phyloP scores from a whole-genome alignment of 2,113 vertebrate genomes.

The Lophius piscatorius region DNA sequence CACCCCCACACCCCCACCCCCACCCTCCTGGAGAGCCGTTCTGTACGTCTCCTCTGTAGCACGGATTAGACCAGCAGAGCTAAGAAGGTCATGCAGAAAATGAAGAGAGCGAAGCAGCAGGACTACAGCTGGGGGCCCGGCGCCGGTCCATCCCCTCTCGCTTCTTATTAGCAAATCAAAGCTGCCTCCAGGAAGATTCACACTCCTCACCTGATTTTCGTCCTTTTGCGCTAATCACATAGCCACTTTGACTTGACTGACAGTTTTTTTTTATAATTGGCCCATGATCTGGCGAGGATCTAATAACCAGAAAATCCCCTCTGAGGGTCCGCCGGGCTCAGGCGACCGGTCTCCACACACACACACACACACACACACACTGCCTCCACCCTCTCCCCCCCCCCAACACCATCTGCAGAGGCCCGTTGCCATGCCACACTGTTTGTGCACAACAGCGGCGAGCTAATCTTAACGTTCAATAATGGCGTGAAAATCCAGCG shows the following conservation, averaged over 20 bases:
- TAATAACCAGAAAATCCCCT: conserved; percentile 99
- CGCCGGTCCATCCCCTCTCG: conserved; percentile 89
- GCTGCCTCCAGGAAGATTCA: conserved; percentile 94
- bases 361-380: conserved; percentile 57
- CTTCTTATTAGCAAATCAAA: conserved; percentile 99
- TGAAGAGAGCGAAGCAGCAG: conserved; percentile 93
- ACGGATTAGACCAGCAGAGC: conserved; percentile 92
- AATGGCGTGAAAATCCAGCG: conserved; percentile 98
- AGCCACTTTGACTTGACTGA: conserved; percentile 99
- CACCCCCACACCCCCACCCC: neutral
- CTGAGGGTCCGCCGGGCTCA: conserved; percentile 95
- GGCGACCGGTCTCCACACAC: conserved; percentile 89
- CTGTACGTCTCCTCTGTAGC: conserved; percentile 80
- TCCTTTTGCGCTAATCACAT: conserved; percentile 99
- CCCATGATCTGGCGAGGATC: conserved; percentile 99
- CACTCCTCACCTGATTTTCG: conserved; percentile 99
- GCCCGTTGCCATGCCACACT: conserved; percentile 80
- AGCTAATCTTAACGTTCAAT: conserved; percentile 98
- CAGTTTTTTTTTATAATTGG: conserved; percentile 99
- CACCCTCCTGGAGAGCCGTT: conserved; percentile 85
- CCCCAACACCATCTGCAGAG: conserved; percentile 76
- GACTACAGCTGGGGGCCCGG: conserved; percentile 97
- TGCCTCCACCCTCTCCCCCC: conserved; percentile 62
- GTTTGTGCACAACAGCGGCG: conserved; percentile 87
- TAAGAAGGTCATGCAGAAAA: conserved; percentile 98